Base-by-base conservation (phyloP, 2,797 vertebrate genomes). In the Strix occidentalis region DNA sequence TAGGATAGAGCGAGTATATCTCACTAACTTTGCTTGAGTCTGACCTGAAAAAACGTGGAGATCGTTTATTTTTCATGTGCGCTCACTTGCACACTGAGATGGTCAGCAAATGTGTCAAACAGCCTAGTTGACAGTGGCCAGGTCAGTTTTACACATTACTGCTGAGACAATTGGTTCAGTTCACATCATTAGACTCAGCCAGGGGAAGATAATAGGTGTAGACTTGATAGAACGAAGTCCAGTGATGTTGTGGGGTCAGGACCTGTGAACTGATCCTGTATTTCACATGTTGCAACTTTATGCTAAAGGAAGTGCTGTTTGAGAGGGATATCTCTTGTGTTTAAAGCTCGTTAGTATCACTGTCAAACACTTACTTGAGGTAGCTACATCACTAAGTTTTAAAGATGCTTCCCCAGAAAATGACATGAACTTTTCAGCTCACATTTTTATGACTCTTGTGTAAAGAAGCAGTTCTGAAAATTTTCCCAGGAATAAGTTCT, bases 331-430 rank as follows among this genome's bases (percentile, higher is more conserved):
- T 75, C 9, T 57, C 19, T 72, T 26, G 65, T 72, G 43, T 57
- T 89, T 72, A 39, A 53, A 75, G 41, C 76, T 82, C 4, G 2
- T 69, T 71, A 63, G 39, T 77, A 16, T 54, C 35, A 5, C 68
- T 87, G 76, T 75, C 72, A 65, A 43, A 41, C 15, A 20, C 39
- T 48, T 76, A 13, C 0, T 45, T 72, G 63, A 41, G 45, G 45
- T 84, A 50, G n/a, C 57, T 71, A 3, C 19, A 35, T 71, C 37
- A 18, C 29, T 57, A 10, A 31, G 37, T 86, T 81, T 84, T 84
- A 75, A 86, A 65, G 74, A 51, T 39, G 39, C 58, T 96, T 88
- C 77, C 39, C 6, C 23, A n/a, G 82, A 54, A 95, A 90, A 76
- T 78, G 19, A 21, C 20, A 3, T 72, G 9, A 84, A 39, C 50